These are phyloP conservation scores for Lepus europaeus DNA, from an alignment of 2,113 vertebrate genomes.

Conservation along the genomic window DNA sequence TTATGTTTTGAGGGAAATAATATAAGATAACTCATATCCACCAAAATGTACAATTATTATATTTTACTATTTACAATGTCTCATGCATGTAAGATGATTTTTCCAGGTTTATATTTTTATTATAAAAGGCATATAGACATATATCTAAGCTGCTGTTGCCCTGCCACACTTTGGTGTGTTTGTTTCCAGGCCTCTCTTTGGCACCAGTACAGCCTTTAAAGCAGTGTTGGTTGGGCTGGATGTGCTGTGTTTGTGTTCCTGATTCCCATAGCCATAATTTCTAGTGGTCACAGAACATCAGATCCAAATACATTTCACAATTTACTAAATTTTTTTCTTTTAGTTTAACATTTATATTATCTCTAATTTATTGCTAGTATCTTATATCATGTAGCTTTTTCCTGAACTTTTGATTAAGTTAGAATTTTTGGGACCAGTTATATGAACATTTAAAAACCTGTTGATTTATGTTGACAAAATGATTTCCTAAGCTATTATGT, in stretches of 20 bases:
- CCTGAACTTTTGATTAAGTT: neutral
- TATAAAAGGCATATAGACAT: neutral
- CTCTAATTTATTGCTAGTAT: neutral
- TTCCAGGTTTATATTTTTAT: conserved; percentile 32
- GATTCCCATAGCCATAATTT: neutral
- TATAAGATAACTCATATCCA: neutral
- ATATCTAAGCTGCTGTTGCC: neutral
- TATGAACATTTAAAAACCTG: neutral
- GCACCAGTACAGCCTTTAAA: neutral
- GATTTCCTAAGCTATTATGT: neutral
- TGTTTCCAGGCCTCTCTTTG: neutral
- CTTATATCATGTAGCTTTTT: neutral
- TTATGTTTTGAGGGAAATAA: conserved; percentile 34
- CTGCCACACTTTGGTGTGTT: neutral
- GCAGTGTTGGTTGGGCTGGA: neutral
- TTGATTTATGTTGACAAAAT: neutral
- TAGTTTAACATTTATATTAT: neutral
- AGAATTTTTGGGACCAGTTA: neutral
- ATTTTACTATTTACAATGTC: conserved; percentile 47
- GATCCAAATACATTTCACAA: neutral
- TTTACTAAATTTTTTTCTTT: neutral
- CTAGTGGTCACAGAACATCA: neutral
- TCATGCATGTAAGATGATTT: neutral
- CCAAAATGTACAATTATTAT: neutral
- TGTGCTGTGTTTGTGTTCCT: neutral